A percentile compares a stretch with the other conserved stretches of the same genome.
Evolutionary conservation across 2,113 vertebrate genomes (phyloP).

Genomic region (Semnornis frantzii): DNA sequence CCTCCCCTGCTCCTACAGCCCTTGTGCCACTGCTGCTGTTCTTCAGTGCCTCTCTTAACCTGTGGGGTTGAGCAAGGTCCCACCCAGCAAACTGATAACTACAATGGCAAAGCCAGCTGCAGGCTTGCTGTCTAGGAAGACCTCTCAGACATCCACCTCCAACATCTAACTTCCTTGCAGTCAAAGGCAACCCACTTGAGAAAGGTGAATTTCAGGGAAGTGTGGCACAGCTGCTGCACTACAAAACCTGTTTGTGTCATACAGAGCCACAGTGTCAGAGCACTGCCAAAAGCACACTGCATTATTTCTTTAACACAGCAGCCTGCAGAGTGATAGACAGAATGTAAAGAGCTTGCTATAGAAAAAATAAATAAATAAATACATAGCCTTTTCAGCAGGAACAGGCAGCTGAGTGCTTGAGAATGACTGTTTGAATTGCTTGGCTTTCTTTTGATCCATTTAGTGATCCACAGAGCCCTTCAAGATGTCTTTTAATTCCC

Average conservation of each 20-base stretch:
- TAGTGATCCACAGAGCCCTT: neutral
- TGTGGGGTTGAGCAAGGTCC: neutral
- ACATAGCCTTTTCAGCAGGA: neutral
- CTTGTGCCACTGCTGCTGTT: fast-evolving
- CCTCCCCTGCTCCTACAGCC: neutral
- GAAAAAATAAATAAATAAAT: neutral
- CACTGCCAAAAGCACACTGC: neutral
- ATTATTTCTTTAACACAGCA: slow-evolving; percentile 27
- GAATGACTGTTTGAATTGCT: neutral
- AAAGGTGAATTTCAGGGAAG: slow-evolving; percentile 8
- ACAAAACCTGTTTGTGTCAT: neutral
- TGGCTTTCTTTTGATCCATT: neutral
- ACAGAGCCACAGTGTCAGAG: neutral
- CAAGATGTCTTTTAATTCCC: neutral
- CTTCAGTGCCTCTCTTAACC: neutral
- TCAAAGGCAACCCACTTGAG: neutral
- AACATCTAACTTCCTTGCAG: neutral
- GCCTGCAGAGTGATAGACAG: neutral
- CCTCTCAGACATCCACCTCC: neutral
- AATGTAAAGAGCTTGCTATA: neutral
- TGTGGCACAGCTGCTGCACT: neutral
- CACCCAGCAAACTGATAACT: neutral
- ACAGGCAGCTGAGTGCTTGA: neutral
- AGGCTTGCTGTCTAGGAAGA: neutral
- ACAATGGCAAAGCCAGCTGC: neutral